phyloP scores from a whole-genome alignment of 1,140 invertebrate genomes.

The Brachionus calyciflorus region DNA sequence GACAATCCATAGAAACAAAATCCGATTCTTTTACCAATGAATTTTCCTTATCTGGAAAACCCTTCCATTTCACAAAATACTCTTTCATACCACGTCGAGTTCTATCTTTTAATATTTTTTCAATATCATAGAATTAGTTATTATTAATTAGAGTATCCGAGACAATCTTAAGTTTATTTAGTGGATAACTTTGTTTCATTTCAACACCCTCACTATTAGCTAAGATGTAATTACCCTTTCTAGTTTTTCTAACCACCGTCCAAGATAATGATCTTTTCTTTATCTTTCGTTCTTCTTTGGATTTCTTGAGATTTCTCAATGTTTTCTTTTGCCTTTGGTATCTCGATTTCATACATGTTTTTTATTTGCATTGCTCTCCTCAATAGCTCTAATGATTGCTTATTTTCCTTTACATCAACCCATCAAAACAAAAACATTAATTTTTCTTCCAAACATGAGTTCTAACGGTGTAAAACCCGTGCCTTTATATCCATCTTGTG shows the following conservation, averaged over 20 bases:
- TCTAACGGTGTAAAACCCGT: not conserved
- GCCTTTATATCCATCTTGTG: not conserved
- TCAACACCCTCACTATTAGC: not conserved
- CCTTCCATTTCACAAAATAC: conserved; percentile 47
- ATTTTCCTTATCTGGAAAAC: conserved; percentile 40
- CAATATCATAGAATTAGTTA: too few relatives aligned
- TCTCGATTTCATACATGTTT: conserved; percentile 1
- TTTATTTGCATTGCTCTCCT: too few relatives aligned
- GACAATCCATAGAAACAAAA: not conserved
- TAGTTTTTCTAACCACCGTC: not conserved
- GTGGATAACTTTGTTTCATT: not conserved
- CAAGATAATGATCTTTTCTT: not conserved
- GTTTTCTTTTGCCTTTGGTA: not conserved
- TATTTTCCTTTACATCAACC: too few relatives aligned
- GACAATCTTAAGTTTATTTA: not conserved
- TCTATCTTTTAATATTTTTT: too few relatives aligned
- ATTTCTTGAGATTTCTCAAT: not conserved
- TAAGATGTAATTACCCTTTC: not conserved
- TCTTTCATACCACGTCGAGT: too few relatives aligned
- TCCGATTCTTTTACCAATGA: conserved; percentile 35
- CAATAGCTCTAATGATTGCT: too few relatives aligned
- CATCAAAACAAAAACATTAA: too few relatives aligned
- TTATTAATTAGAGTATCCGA: not conserved
- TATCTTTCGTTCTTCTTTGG: too few relatives aligned
- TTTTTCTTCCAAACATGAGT: too few relatives aligned